phyloP scores from a whole-genome alignment of 2,113 vertebrate genomes.

The Petromus typicus region DNA sequence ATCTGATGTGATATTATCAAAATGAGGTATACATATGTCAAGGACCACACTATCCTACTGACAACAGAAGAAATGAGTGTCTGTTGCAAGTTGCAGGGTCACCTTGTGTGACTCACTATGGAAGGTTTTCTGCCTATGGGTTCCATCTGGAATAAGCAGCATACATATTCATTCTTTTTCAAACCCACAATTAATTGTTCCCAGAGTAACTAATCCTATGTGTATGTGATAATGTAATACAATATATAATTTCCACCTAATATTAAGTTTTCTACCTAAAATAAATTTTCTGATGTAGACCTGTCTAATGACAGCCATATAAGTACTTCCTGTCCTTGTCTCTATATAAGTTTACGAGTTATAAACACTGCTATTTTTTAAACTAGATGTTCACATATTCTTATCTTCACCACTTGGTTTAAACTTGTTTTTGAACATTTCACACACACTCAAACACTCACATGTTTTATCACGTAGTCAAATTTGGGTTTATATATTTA shows the following conservation, averaged over 20 bases:
- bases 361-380: neutral
- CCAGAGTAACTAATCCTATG: neutral
- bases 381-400: neutral
- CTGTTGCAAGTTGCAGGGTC: slow-evolving; percentile 51
- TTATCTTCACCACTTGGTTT: neutral
- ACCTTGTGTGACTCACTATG: slow-evolving; percentile 44
- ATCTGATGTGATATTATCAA: slow-evolving; percentile 41
- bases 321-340: neutral
- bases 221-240: slow-evolving; percentile 28
- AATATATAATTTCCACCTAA: neutral
- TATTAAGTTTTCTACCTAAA: neutral
- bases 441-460: neutral
- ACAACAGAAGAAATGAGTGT: neutral
- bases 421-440: neutral
- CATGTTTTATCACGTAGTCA: neutral
- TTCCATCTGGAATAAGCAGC: neutral
- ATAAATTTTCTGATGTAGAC: neutral
- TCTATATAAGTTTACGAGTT: neutral
- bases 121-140: slow-evolving; percentile 9
- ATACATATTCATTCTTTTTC: neutral
- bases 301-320: neutral
- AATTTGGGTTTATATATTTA: neutral
- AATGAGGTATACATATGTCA: neutral
- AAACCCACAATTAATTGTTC: neutral
- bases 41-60: neutral